Base-by-base conservation (phyloP, 2,113 vertebrate species). In the Strix uralensis region DNA sequence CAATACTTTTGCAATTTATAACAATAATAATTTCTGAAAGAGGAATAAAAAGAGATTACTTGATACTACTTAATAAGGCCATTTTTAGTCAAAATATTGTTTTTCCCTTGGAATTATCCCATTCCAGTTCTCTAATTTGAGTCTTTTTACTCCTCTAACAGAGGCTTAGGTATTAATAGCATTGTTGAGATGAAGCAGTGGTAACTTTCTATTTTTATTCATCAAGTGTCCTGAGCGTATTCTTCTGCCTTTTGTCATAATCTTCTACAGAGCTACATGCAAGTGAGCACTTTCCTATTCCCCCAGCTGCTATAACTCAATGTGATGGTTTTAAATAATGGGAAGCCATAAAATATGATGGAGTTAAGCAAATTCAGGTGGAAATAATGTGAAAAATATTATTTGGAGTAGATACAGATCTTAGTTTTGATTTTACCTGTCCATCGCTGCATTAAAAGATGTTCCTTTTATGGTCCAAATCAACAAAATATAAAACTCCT, bases 341-440 rank as follows among this genome's bases (percentile, higher is more conserved):
- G 58, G 67, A 94, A 89, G 40, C n/a, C 71, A 77, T 96, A 80
- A 97, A 93, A 88, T 81, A 93, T 14, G 55, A 84, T 74, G 65
- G 75, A 95, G 83, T 96, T 94, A 96, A 96, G 91, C 70, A 98
- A 96, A 97, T 94, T 95, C 82, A 88, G 73, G 47, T 83, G 86
- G 87, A 97, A 98, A 97, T 94, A 93, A 91, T 82, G 49, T 81
- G 74, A 46, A 90, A 90, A 94, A 46, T 73, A 77, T 44, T 88
- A 80, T 81, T 86, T 83, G 38, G 81, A 73, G 72, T 57, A 95
- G 73, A 61, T 72, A 49, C 23, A 85, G 69, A 52, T 47, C 38
- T 79, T 61, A 49, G 34, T 71, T 89, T 90, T 94, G 25, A 70
- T 95, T 94, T 94, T 62, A 87, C 34, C 51, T 91, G 52, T 82